Percentiles rank a stretch among this genome's conserved stretches.
Conservation (phyloP, 2,888 invertebrate genomes). For the Tipula lateralis region DNA sequence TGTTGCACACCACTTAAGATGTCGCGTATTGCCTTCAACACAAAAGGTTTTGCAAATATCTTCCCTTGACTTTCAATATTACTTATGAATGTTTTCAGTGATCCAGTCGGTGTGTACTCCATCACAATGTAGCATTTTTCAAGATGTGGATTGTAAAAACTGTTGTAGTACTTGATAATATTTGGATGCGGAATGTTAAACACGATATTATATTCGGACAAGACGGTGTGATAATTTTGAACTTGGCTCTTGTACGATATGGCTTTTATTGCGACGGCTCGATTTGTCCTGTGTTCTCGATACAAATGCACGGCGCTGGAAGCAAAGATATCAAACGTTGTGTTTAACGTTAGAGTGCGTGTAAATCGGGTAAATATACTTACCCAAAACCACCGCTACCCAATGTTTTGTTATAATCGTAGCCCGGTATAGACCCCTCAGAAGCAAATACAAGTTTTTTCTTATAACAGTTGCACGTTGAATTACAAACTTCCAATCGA, state of each 20-base stretch:
- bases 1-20: conserved; percentile 47
- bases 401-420: neutral
- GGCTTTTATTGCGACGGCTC: neutral
- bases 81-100: conserved; percentile 42
- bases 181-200: conserved; percentile 46
- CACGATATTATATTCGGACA: conserved; percentile 42
- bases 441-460: neutral
- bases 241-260: neutral
- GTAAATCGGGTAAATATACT: neutral
- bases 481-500: too few species aligned
- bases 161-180: conserved; percentile 43
- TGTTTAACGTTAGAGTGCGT: neutral
- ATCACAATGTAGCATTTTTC: conserved; percentile 43
- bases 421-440: neutral
- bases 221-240: neutral
- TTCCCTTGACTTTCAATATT: neutral
- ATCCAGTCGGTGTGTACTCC: conserved; percentile 45
- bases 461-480: neutral
- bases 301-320: neutral
- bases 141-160: conserved; percentile 40
- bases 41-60: neutral
- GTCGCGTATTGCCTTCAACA: conserved; percentile 43
- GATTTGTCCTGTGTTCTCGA: neutral
- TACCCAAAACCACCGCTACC: neutral
- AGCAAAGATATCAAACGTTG: neutral